Percentiles rank a stretch among this genome's conserved stretches.
Conservation (phyloP, 2,888 invertebrate genomes). For the Argyresthia goedartella region DNA sequence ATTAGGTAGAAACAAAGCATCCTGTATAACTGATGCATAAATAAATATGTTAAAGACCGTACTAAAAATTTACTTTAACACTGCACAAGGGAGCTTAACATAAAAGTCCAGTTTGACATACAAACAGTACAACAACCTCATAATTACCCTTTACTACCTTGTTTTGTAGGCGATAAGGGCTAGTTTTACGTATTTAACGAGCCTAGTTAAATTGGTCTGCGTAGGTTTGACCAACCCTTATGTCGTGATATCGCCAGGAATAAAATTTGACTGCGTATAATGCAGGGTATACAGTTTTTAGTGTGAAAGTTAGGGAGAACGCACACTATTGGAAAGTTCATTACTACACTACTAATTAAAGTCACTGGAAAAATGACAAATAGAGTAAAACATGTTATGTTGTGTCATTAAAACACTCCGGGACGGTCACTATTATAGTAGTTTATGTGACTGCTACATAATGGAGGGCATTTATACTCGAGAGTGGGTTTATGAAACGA, state of each 20-base stretch:
- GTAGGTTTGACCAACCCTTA: slow-evolving; percentile 1
- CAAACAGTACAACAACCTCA: neutral
- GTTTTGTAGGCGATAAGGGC: neutral
- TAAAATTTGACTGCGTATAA: slow-evolving; percentile 1
- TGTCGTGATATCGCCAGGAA: neutral
- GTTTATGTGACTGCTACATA: too few species aligned
- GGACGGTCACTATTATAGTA: too few species aligned
- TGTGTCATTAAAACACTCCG: too few species aligned
- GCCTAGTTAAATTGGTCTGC: neutral
- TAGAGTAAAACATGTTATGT: too few species aligned
- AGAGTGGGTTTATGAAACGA: too few species aligned
- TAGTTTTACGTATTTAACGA: neutral
- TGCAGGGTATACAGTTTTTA: neutral
- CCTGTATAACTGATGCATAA: neutral
- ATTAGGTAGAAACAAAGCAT: neutral
- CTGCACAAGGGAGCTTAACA: neutral
- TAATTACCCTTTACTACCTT: neutral
- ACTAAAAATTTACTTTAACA: slow-evolving; percentile 2
- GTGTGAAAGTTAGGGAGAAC: neutral
- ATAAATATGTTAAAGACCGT: slow-evolving; percentile 2
- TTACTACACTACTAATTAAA: too few species aligned
- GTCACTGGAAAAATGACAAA: too few species aligned
- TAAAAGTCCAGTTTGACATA: slow-evolving; percentile 1
- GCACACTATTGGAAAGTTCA: neutral
- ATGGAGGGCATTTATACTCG: too few species aligned